Evolutionary conservation across 1,140 invertebrate species (phyloP).

Genomic region (Lithobius niger): DNA sequence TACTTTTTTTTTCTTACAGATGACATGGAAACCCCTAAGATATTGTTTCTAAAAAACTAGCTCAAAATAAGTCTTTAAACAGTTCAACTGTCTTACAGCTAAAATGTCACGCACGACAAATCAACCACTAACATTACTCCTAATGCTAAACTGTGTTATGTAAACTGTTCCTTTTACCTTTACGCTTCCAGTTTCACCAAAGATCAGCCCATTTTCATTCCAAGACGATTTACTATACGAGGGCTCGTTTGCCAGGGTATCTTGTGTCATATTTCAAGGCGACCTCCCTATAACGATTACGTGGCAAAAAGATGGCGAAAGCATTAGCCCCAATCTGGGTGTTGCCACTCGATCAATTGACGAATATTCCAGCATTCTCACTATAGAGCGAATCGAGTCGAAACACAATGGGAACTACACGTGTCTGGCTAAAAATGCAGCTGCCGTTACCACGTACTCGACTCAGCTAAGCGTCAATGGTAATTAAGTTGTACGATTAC

Average conservation of each 20-base stretch:
- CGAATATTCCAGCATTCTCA: constrained; percentile 73
- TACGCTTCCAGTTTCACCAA: constrained; percentile 23
- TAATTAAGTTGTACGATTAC: constrained; percentile 17
- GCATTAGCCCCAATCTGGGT: constrained; percentile 38
- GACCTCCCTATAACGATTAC: constrained; percentile 57
- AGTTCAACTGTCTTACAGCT: too few species aligned
- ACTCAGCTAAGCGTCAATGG: constrained; percentile 31
- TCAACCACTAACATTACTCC: too few species aligned
- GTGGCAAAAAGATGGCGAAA: constrained; percentile 58
- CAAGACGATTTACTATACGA: constrained; percentile 20
- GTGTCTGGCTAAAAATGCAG: constrained; percentile 52
- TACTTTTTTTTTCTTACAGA: too few species aligned
- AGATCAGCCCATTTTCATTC: constrained; percentile 20
- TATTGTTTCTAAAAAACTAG: too few species aligned
- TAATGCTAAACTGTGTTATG: too few species aligned
- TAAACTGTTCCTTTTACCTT: too few species aligned
- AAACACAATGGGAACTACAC: constrained; percentile 79
- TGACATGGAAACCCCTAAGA: too few species aligned
- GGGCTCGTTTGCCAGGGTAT: constrained; percentile 55
- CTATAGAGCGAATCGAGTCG: constrained; percentile 70
- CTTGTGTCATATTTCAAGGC: constrained; percentile 61
- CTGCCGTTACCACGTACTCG: constrained; percentile 27
- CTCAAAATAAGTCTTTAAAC: too few species aligned
- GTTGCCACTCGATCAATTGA: constrained; percentile 52
- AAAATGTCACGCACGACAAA: too few species aligned